These are phyloP conservation scores for rabbit (Oryctolagus cuniculus) DNA, from an alignment of 2,113 vertebrate species.

Conservation along the genomic window mOryCun1.1 NC_091443.1:20994001-20994500, in stretches of 20 bases:
- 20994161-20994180: background rate
- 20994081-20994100: too few species aligned
- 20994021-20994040: too few species aligned
- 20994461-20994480: background rate
- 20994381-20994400: background rate
- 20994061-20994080: too few species aligned
- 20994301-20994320: slow-evolving; percentile 14
- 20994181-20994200: background rate
- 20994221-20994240: background rate
- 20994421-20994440: background rate
- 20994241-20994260: background rate
- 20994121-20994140: too few species aligned
- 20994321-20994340: background rate
- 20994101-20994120: too few species aligned
- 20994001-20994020: too few species aligned
- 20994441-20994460: background rate
- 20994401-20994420: background rate
- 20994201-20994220: slow-evolving; percentile 4
- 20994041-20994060: too few species aligned
- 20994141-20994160: too few species aligned
- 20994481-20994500: background rate
- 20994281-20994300: background rate
- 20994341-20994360: background rate
- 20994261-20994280: background rate
- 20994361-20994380: background rate